A percentile compares a stretch with the other conserved stretches of the same genome.
Conservation (phyloP, 2,797 vertebrate genomes). For the Rhinophrynus dorsalis region DNA sequence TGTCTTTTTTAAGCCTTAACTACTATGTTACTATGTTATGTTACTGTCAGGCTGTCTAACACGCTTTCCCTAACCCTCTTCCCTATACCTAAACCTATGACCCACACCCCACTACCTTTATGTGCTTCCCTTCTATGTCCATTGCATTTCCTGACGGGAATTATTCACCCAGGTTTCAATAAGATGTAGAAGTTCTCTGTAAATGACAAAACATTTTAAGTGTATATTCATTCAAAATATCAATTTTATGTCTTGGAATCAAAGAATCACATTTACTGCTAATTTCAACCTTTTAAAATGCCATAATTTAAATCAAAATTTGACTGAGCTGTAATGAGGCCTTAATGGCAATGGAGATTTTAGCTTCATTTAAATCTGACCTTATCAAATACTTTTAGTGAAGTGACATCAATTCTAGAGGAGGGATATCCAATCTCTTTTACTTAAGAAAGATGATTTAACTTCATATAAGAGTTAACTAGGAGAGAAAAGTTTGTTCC, state of each 20-base stretch:
- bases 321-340: conserved; percentile 10
- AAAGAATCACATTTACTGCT: background rate
- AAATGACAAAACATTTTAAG: conserved; percentile 7
- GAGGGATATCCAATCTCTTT: background rate
- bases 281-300: conserved; percentile 38
- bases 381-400: conserved; percentile 6
- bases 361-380: conserved; percentile 35
- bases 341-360: conserved; percentile 17
- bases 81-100: too few species aligned
- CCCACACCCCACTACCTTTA: too few species aligned
- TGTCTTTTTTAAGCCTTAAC: too few species aligned
- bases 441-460: background rate
- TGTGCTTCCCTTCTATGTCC: too few species aligned
- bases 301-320: conserved; percentile 20
- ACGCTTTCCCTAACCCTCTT: too few species aligned
- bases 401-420: conserved; percentile 2
- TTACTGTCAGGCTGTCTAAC: too few species aligned
- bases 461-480: background rate
- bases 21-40: too few species aligned
- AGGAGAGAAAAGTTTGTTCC: background rate
- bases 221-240: background rate
- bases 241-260: background rate
- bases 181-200: background rate
- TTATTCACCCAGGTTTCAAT: background rate
- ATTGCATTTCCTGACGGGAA: background rate